Percentiles rank a stretch among this genome's conserved stretches.
Conservation (phyloP, 2,797 vertebrate genomes). For the Petrocephalus sullivani region DNA sequence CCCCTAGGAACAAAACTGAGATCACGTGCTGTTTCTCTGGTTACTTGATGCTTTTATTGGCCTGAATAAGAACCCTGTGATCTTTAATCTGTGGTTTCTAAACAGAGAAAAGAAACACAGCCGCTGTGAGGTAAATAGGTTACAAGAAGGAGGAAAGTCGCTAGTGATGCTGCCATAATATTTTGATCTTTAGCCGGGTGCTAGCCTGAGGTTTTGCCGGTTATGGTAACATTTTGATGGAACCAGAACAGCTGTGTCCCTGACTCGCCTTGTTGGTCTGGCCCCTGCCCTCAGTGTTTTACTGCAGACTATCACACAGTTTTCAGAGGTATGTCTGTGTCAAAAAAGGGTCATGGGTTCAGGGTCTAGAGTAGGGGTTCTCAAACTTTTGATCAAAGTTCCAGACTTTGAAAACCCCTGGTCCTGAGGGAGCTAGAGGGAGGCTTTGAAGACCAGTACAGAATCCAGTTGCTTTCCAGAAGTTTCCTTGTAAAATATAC, state of each 20-base stretch:
- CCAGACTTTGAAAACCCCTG: background rate
- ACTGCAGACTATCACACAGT: background rate
- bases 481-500: background rate
- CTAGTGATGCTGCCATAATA: background rate
- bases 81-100: background rate
- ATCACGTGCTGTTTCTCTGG: background rate
- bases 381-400: background rate
- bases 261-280: background rate
- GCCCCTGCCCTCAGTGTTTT: background rate
- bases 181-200: background rate
- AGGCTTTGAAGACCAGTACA: no score
- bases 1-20: background rate
- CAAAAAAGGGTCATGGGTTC: background rate
- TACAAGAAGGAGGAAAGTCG: background rate
- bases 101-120: background rate
- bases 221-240: background rate
- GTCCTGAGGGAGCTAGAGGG: background rate
- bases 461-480: no score
- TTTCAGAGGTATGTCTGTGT: background rate
- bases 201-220: background rate
- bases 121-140: background rate
- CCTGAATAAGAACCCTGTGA: background rate
- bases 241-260: background rate
- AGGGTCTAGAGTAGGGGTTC: background rate
- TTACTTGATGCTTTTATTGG: background rate